phyloP scores from a whole-genome alignment of 1,140 invertebrate species.

The Heliconius hermathena region DNA sequence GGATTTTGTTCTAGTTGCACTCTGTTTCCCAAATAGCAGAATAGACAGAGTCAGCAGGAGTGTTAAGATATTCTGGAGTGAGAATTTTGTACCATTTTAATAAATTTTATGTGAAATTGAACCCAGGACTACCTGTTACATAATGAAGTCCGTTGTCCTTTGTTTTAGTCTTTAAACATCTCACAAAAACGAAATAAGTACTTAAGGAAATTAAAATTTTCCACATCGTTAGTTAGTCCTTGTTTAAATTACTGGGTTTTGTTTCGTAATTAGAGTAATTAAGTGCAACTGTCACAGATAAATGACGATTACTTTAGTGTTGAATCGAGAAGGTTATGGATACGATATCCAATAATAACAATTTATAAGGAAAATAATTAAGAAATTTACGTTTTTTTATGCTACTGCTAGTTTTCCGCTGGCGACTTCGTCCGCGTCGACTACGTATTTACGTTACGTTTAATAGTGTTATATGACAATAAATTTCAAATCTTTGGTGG shows the following conservation, averaged over 20 bases:
- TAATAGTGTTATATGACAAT: too few species aligned
- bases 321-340: not conserved
- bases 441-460: too few species aligned
- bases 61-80: too few species aligned
- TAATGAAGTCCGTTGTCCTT: too few species aligned
- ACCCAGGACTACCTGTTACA: too few species aligned
- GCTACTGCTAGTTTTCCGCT: not conserved
- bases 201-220: not conserved
- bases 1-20: too few species aligned
- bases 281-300: not conserved
- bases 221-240: slow-evolving; percentile 3
- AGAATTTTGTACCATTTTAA: too few species aligned
- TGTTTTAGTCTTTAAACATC: not conserved
- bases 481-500: too few species aligned
- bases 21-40: too few species aligned
- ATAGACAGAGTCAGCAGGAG: too few species aligned
- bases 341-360: not conserved
- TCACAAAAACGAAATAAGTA: not conserved
- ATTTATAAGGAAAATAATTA: not conserved
- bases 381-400: not conserved
- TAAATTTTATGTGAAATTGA: too few species aligned
- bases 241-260: not conserved
- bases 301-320: not conserved
- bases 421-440: too few species aligned
- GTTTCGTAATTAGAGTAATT: not conserved